Evolutionary conservation across 2,888 invertebrate species (phyloP), one percentile per base, ranked within the genome.

Genomic region (Ichneumon xanthorius): DNA sequence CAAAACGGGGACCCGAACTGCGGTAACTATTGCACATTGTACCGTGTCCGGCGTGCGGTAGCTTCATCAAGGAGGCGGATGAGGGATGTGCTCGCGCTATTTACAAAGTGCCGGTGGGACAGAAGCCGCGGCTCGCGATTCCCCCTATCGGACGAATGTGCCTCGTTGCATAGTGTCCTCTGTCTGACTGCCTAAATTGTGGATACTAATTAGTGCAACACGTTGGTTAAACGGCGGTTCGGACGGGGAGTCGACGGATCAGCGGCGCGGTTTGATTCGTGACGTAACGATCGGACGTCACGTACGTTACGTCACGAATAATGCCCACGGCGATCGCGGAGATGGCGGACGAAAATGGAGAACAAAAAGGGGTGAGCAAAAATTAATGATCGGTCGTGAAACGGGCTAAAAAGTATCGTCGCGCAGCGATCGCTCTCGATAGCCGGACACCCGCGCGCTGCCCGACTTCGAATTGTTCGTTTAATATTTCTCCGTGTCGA

Each of bases 11-110:
- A 86, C 80, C 82, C 82, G 16, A 75, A 61, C 68, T 73, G 84
- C 88, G 82, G 87, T 88, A 90, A 92, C 91, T 89, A 91, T 91
- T 89, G 90, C 88, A 88, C 88, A 85, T 88, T 90, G 88, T 87
- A 87, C 81, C 86, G 87, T 86, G 84, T 68, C 73, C 83, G 78
- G 85, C 61, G 70, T 37, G 67, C 40, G 71, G 61, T 70, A 58
- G 65, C 58, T 72, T 80, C 45, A 65, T 80, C n/a, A 4, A 50
- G 16, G 48, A 68, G 61, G 7, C 45, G 58, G 53, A 73, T 48
- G 61, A 45, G 50, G n/a, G 33, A 14, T 45, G 37, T 45, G 67
- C 22, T 75, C 9, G 70, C 55, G 30, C 16, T 77, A 72, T 82
- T 75, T 45, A 65, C 65, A 19, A 58, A 82, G 22, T 50, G 14